A percentile compares a stretch with the other conserved stretches of the same genome.
Conservation (phyloP, 2,888 invertebrate genomes). For the Idaea biselata region DNA sequence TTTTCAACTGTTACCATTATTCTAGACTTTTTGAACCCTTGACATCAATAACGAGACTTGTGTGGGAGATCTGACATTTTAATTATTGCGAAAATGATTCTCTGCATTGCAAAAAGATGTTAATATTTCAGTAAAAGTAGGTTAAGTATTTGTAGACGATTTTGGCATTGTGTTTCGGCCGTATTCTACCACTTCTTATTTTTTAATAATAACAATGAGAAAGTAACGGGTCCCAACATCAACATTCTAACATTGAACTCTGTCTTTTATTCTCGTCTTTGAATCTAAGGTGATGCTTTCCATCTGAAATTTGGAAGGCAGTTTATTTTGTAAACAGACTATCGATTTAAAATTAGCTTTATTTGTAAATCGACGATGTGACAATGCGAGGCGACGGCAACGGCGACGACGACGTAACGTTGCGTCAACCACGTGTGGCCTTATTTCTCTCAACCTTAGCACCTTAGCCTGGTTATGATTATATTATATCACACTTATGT, state of each 20-base stretch:
- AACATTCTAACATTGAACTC: no score
- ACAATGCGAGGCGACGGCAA: not conserved
- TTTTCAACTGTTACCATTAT: constrained; percentile 34
- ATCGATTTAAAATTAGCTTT: not conserved
- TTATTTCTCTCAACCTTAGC: constrained; percentile 64
- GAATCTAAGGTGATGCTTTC: no score
- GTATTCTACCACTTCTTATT: not conserved
- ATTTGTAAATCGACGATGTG: not conserved
- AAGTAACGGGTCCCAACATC: no score
- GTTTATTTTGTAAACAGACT: not conserved
- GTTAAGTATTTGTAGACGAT: constrained; percentile 8
- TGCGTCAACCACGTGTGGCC: constrained; percentile 12
- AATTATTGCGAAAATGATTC: not conserved
- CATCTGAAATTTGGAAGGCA: no score
- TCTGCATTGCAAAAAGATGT: not conserved
- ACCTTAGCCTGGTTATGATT: constrained; percentile 53
- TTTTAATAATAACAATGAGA: no score
- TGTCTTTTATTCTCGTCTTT: no score
- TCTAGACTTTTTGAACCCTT: constrained; percentile 44
- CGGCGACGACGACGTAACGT: constrained; percentile 5
- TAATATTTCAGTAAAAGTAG: constrained; percentile 1
- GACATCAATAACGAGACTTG: constrained; percentile 27
- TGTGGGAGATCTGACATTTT: constrained; percentile 3
- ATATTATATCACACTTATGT: constrained; percentile 44
- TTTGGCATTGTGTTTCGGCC: not conserved